Conservation (phyloP, 2,113 vertebrate species). For the Origma solitaria region DNA sequence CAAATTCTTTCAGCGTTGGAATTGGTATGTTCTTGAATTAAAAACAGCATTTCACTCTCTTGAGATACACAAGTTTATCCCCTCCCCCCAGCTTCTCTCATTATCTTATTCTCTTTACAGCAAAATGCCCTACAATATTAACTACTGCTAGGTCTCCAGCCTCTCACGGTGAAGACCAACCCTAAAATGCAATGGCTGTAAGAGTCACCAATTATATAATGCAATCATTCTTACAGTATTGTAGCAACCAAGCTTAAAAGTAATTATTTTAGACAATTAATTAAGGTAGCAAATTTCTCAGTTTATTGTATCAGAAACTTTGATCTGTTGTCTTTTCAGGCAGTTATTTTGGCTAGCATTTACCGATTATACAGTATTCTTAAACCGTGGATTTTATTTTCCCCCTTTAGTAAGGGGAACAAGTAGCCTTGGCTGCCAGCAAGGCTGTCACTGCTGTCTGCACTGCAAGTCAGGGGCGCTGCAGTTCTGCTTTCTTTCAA, state of each 20-base stretch:
- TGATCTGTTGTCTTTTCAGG: neutral
- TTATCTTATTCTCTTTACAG: neutral
- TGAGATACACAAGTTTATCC: neutral
- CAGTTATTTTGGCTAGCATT: neutral
- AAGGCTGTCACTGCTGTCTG: neutral
- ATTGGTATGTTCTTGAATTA: constrained; percentile 92
- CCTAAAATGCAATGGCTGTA: neutral
- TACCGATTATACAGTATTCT: neutral
- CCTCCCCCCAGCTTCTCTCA: neutral
- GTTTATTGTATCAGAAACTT: neutral
- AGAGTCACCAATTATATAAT: neutral
- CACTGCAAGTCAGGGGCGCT: neutral
- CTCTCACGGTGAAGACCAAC: neutral
- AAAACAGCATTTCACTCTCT: constrained; percentile 40
- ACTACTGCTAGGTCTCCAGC: neutral
- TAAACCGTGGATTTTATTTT: neutral
- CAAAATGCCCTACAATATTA: neutral
- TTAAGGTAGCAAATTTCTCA: neutral
- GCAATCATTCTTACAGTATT: neutral
- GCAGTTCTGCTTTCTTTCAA: neutral
- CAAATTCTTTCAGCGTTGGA: constrained; percentile 93
- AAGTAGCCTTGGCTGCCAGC: neutral
- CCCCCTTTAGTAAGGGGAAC: neutral
- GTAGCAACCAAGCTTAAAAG: neutral
- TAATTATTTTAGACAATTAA: neutral